Base-by-base conservation (phyloP, 2,797 vertebrate species). In the Mionectes olivaceus region DNA sequence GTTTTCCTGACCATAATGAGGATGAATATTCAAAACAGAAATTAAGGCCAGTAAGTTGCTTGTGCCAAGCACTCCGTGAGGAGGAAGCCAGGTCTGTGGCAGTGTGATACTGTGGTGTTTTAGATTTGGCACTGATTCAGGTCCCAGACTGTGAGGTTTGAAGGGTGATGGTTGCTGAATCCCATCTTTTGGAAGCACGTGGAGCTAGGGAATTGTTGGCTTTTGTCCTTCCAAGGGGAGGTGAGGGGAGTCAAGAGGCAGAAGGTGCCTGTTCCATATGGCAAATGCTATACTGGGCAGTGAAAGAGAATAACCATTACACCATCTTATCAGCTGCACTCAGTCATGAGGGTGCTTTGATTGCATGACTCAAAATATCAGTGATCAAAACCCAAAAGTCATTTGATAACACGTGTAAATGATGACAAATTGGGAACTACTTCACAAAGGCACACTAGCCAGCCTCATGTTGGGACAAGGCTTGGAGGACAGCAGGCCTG, bases 121-220 rank as follows among this genome's bases (percentile, higher is more conserved):
- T 52, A 55, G 73, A 7, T 15, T 61, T 44, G 78, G 43, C 25
- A 10, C 55, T 24, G 23, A 12, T 46, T 84, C 19, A 15, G 56
- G 71, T 61, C 69, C 46, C 61, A 41, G 22, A 21, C 50, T 61
- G 37, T 35, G 18, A 5, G 19, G 44, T 49, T 70, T 52, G 32
- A 49, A 52, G 49, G 56, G 37, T 2, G 2, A 9, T 44, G 30
- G 43, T 35, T 32, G 11, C 32, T 43, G 39, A 61, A 63, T 25
- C 44, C 69, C 2, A 0, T 28, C 73, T 37, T 0, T 11, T 17
- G 78, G 47, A 17, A 12, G 35, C 10, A n/a, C 0, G 1, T 27
- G 73, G 35, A 16, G 27, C 14, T 69, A 32, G 65, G 74, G 17
- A 63, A 61, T 60, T 63, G 33, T 59, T 56, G 8, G 37, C 46